phyloP scores from a whole-genome alignment of 2,113 vertebrate species.

The Elaphurus davidianus region DNA sequence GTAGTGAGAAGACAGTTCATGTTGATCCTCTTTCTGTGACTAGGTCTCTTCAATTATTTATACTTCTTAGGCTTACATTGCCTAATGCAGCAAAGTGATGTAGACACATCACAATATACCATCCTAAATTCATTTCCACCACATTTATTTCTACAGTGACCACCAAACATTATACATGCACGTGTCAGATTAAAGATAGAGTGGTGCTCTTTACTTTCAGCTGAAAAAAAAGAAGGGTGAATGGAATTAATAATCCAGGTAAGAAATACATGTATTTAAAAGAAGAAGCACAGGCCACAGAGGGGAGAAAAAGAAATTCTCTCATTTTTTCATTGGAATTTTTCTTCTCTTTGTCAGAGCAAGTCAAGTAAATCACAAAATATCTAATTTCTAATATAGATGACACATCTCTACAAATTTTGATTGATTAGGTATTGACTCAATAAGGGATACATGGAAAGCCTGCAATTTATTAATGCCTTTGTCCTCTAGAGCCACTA shows the following conservation, averaged over 20 bases:
- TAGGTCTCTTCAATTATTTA: neutral
- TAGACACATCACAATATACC: neutral
- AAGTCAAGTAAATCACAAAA: neutral
- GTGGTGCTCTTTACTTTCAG: neutral
- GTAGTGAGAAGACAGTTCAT: neutral
- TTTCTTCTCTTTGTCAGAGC: neutral
- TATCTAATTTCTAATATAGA: neutral
- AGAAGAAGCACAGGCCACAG: neutral
- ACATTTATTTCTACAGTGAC: neutral
- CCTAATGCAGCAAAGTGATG: neutral
- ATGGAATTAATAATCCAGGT: neutral
- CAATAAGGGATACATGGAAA: neutral
- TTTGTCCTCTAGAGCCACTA: neutral
- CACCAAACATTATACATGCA: neutral
- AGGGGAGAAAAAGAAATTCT: neutral
- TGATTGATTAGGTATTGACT: neutral
- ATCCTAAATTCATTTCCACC: neutral
- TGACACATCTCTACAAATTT: neutral
- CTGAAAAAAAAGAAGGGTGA: neutral
- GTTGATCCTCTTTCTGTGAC: neutral
- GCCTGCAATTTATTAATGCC: neutral
- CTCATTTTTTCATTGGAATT: neutral
- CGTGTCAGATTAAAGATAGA: accelerated
- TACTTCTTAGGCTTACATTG: neutral
- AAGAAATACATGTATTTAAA: neutral